Base-by-base conservation (phyloP, 2,888 invertebrate species). In the Apotomis betuletana region DNA sequence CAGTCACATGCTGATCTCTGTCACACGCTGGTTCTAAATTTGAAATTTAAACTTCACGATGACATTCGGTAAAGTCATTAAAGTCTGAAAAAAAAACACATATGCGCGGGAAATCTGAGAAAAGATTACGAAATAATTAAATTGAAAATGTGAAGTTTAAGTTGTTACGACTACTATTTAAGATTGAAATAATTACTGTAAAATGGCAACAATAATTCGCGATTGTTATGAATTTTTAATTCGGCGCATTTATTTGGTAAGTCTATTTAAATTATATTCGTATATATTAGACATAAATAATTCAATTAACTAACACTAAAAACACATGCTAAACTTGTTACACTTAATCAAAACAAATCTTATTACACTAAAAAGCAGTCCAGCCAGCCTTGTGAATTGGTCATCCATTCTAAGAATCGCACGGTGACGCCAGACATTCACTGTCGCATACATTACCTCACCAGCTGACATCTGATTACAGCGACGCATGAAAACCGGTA, bases 231-330 rank as follows among this genome's bases (percentile, higher is more conserved):
- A 85, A 73, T 83, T 81, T 83, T 72, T 87, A 51, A 87, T 80
- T 70, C 80, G 82, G 75, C 88, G 89, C 67, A 78, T 86, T 78
- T 88, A 87, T 86, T 82, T 88, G 89, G 91, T 91, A 81, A 89
- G 91, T 83, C 64, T 27, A n/a, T 51, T 44, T 44, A 4, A 61
- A 8, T 44, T 61, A 36, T 54, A 52, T 36, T 46, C 8, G 10
- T 3, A 41, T 13, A 5, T 15, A 36, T 27, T 27, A 36, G 12
- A n/a, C 6, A 9, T 4, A 27, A 13, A 51, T 12, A 4, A 58
- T 5, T 13, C 27, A 0, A 46, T 46, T 49, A 49, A 49, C 27
- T 27, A 41, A 41, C 0, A 41, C 5, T 41, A 41, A 41, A 41
- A 27, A 27, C 27, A 2, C 27, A 27, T 2, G 27, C 27, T 27